Conservation (phyloP, 1,140 invertebrate species). For the Drosophila sucinea region DNA sequence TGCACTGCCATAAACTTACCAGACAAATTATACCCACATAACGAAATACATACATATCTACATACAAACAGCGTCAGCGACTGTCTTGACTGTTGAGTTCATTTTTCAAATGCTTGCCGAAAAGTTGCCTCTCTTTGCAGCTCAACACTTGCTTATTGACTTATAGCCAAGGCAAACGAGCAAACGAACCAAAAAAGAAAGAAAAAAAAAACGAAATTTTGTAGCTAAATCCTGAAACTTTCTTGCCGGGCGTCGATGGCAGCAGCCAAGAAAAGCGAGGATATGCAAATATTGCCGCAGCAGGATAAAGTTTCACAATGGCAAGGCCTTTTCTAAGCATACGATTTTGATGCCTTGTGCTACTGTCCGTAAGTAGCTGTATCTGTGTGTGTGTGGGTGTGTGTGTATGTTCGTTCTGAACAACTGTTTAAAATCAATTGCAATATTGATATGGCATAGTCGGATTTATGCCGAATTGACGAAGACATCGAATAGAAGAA, state of each 20-base stretch:
- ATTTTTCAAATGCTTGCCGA: slow-evolving; percentile 59
- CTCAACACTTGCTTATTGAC: slow-evolving; percentile 77
- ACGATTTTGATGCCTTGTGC: neutral
- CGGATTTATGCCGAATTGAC: slow-evolving; percentile 33
- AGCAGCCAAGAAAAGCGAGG: slow-evolving; percentile 32
- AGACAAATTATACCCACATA: slow-evolving; percentile 68
- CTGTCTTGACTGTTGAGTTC: slow-evolving; percentile 52
- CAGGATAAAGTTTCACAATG: slow-evolving; percentile 63
- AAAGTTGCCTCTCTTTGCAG: slow-evolving; percentile 66
- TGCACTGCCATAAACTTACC: slow-evolving; percentile 71
- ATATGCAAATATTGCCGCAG: slow-evolving; percentile 69
- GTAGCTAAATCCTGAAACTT: slow-evolving; percentile 48
- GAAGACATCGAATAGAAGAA: slow-evolving; percentile 10
- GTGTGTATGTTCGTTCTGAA: slow-evolving; percentile 52
- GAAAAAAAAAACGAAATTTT: slow-evolving; percentile 9
- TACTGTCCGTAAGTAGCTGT: neutral
- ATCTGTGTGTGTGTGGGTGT: neutral
- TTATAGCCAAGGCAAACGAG: slow-evolving; percentile 57
- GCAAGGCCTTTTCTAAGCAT: slow-evolving; percentile 36
- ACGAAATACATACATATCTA: neutral
- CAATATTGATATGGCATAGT: slow-evolving; percentile 65
- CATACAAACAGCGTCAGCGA: neutral
- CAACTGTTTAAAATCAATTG: slow-evolving; percentile 78
- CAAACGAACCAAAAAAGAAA: neutral
- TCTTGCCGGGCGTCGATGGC: slow-evolving; percentile 29